phyloP scores from a whole-genome alignment of 2,888 invertebrate species.

The Hydropsyche betteni region DNA sequence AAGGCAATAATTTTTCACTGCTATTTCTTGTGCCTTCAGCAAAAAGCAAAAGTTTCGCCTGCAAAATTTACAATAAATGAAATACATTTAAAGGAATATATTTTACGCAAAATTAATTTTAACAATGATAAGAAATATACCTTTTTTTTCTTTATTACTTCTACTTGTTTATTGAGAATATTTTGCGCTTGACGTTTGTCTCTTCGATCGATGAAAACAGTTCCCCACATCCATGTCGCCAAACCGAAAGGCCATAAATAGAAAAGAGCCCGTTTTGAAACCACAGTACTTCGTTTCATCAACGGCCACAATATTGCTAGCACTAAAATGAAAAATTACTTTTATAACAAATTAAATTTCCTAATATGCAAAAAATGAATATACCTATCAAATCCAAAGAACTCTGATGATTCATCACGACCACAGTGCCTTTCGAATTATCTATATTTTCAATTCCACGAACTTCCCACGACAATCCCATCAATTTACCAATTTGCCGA shows the following conservation, averaged over 20 bases:
- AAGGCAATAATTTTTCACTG: conserved; percentile 81
- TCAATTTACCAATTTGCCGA: conserved; percentile 65
- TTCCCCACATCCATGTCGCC: conserved; percentile 88
- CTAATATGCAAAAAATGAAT: neutral
- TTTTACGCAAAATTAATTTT: neutral
- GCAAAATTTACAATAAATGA: conserved; percentile 53
- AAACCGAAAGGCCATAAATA: conserved; percentile 86
- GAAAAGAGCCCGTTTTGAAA: conserved; percentile 84
- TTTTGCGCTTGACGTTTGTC: conserved; percentile 76
- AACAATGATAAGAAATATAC: conserved; percentile 56
- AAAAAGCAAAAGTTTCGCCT: conserved; percentile 85
- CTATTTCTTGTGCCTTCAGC: conserved; percentile 92
- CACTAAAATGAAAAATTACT: conserved; percentile 60
- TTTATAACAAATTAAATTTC: neutral
- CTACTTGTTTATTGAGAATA: conserved; percentile 76
- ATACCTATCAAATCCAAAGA: conserved; percentile 72
- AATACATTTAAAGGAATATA: neutral
- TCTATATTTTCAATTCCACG: conserved; percentile 80
- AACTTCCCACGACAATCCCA: conserved; percentile 78
- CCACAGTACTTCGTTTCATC: conserved; percentile 80
- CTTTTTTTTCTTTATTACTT: conserved; percentile 72
- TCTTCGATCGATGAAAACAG: conserved; percentile 85
- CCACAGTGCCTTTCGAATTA: conserved; percentile 77
- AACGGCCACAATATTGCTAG: conserved; percentile 84
- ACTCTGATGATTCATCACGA: conserved; percentile 91